Conservation (phyloP, 2,113 vertebrate species). For the Murina feae region DNA sequence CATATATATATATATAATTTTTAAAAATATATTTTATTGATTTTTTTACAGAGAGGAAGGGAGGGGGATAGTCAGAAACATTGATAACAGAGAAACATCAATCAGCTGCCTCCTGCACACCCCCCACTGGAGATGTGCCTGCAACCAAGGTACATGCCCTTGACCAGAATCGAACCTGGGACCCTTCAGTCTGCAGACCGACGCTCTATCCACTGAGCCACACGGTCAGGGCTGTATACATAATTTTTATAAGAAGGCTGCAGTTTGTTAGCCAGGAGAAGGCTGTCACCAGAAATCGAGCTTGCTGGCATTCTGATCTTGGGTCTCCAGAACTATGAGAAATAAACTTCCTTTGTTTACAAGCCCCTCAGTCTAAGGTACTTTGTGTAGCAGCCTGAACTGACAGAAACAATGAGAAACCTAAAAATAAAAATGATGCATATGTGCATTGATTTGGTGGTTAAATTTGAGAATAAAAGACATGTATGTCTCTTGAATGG, state of each 20-base stretch:
- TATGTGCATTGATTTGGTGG: neutral
- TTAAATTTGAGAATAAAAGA: neutral
- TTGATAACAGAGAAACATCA: too few relatives aligned
- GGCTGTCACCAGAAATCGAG: neutral
- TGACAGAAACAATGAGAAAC: neutral
- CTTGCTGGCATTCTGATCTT: neutral
- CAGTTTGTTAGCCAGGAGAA: neutral
- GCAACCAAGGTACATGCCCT: too few relatives aligned
- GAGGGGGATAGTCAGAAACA: too few relatives aligned
- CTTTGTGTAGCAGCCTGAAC: neutral
- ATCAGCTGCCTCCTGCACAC: too few relatives aligned
- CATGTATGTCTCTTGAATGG: neutral
- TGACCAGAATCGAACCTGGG: too few relatives aligned
- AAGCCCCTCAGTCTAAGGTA: neutral
- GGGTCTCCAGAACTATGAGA: neutral
- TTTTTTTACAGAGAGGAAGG: too few relatives aligned
- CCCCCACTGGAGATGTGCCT: too few relatives aligned
- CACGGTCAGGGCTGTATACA: too few relatives aligned
- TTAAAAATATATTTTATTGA: too few relatives aligned
- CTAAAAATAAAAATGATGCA: neutral
- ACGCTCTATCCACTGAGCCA: too few relatives aligned
- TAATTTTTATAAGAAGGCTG: neutral
- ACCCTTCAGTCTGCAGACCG: too few relatives aligned
- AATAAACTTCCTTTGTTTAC: neutral
- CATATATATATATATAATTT: too few relatives aligned